phyloP scores from a whole-genome alignment of 2,797 vertebrate species.

The Scolopax bukidnonensis region DNA sequence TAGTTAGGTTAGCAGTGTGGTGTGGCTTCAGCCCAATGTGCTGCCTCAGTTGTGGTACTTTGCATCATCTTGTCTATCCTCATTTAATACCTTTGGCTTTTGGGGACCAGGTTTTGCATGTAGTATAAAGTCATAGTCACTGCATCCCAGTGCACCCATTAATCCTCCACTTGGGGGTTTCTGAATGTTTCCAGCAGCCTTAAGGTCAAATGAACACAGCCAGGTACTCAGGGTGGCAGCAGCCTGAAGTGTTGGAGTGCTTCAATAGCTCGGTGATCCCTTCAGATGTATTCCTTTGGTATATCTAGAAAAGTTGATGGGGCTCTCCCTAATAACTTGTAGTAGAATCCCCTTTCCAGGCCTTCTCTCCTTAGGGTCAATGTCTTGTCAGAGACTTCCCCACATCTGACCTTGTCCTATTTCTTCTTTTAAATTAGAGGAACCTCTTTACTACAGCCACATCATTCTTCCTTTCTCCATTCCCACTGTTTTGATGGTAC shows the following conservation, averaged over 20 bases:
- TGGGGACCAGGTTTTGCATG: background rate
- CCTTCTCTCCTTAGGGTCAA: background rate
- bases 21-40: background rate
- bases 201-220: background rate
- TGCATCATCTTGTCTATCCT: background rate
- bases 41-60: background rate
- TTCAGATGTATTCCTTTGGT: background rate
- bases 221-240: background rate
- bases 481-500: background rate
- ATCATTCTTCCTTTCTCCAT: background rate
- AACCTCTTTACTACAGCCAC: background rate
- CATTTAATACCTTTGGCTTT: background rate
- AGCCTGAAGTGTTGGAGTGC: background rate
- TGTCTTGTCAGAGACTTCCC: background rate
- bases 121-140: background rate
- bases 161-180: background rate
- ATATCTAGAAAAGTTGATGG: background rate
- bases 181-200: background rate
- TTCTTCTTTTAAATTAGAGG: background rate
- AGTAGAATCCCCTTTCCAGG: background rate
- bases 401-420: background rate
- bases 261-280: background rate
- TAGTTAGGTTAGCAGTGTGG: fast-evolving
- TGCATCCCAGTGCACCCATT: background rate
- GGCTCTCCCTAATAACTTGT: background rate